Evolutionary conservation across 2,888 invertebrate genomes (phyloP), one percentile per base, ranked within the genome.

Genomic region (Nasonovia ribisnigri): DNA sequence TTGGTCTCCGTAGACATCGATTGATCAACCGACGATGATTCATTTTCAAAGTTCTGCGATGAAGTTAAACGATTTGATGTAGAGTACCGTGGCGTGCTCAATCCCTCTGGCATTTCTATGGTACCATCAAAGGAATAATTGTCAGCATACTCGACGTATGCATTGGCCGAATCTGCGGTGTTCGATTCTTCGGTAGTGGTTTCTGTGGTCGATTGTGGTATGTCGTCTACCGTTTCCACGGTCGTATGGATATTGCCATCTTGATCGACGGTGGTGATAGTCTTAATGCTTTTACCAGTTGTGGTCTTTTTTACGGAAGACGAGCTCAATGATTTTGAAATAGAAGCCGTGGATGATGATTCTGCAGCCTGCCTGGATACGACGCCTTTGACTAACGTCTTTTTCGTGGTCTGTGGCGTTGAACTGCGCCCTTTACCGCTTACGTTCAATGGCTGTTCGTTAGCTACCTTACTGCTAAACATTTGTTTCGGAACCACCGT

Each of bases 371-470:
- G 84, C 42, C 46, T 93, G 1, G 89, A 57, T 36, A 90, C 93
- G 3, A 26, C 16, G 48, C 89, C 88, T 93, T 93, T 93, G 26
- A 84, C 84, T 29, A 93, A 54, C 16, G 84, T 90, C 84, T 87
- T 93, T 60, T 93, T 90, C 6, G 93, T 43, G 0, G 93, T 86
- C n/a, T 93, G 90, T 8, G 93, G 93, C 10, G 93, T 93, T 20
- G 93, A 93, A 48, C 90, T 87, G 24, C 93, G 93, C n/a, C 93
- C 93, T 87, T 93, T 93, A 48, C 93, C 93, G 29, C 93, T 93
- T 36, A 87, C 2, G 26, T 93, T 93, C 16, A 86, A 24, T 10
- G 93, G 93, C 67, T 90, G 60, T 86, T 93, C 90, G 6, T 43
- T 87, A 16, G 93, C 84, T 42, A 93, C 67, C 51, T 90, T 93